Conservation (phyloP, 2,888 invertebrate genomes). For the Himalopsyche anomala region DNA sequence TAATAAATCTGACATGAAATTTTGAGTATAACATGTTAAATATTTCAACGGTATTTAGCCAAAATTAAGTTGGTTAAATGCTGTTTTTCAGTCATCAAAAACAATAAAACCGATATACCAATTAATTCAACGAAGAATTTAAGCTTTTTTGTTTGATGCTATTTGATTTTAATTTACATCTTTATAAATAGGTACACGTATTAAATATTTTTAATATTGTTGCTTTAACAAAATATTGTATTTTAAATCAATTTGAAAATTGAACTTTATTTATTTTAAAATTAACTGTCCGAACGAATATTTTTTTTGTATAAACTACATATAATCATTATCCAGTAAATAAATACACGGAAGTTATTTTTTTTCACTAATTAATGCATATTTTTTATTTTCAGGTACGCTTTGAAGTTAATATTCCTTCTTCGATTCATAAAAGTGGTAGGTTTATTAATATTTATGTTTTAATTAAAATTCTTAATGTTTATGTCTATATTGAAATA, state of each 20-base stretch:
- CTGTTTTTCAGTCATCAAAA: not conserved
- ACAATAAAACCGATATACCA: not conserved
- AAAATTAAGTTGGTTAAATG: not conserved
- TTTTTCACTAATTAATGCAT: not conserved
- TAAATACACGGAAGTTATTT: not conserved
- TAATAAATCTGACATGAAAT: no score
- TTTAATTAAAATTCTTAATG: no score
- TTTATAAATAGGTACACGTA: not conserved
- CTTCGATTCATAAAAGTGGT: no score
- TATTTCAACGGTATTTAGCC: constrained; percentile 19
- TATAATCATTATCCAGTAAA: not conserved
- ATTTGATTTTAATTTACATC: not conserved
- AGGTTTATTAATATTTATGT: no score
- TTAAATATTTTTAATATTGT: not conserved
- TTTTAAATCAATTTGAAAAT: not conserved
- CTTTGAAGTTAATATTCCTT: not conserved
- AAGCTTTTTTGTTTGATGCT: not conserved
- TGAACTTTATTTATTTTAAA: no score
- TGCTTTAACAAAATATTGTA: not conserved
- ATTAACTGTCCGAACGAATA: no score
- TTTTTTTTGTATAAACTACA: no score
- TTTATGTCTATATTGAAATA: no score
- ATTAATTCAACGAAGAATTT: constrained; percentile 18
- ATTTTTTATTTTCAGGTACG: not conserved
- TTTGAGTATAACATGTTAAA: not conserved